Percentiles rank a stretch among this genome's conserved stretches.
Conservation (phyloP, 2,888 invertebrate species). For the Dorcus parallelipipedus region DNA sequence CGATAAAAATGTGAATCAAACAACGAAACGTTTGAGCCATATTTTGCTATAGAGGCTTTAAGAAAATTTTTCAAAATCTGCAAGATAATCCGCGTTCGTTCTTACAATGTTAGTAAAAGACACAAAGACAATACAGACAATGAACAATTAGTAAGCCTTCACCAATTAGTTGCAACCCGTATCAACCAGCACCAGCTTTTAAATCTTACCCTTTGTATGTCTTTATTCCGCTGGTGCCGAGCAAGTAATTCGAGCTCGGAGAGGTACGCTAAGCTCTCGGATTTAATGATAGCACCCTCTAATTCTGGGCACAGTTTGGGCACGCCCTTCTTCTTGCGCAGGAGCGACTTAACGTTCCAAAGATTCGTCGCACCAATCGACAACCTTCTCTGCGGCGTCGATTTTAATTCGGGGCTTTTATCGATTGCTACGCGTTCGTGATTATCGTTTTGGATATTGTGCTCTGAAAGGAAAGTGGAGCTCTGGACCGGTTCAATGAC, state of each 20-base stretch:
- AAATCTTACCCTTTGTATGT: conserved; percentile 52
- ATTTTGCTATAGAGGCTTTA: no score
- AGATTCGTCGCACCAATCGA: conserved; percentile 24
- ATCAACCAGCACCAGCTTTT: conserved; percentile 25
- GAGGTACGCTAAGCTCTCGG: conserved; percentile 53
- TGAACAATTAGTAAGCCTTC: conserved; percentile 18
- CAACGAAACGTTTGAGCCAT: no score
- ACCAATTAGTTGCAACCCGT: conserved; percentile 11
- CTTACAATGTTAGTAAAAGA: conserved; percentile 4
- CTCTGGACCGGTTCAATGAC: conserved; percentile 6
- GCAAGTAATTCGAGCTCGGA: conserved; percentile 52
- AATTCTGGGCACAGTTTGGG: conserved; percentile 49
- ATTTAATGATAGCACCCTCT: conserved; percentile 52
- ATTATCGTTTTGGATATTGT: conserved; percentile 9
- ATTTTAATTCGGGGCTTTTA: neutral
- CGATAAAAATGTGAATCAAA: no score
- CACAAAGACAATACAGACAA: conserved; percentile 14
- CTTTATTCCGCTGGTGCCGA: conserved; percentile 51
- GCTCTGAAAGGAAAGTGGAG: conserved; percentile 10
- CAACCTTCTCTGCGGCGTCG: conserved; percentile 14
- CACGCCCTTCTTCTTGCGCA: conserved; percentile 40
- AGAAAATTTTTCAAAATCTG: no score
- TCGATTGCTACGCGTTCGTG: conserved; percentile 9
- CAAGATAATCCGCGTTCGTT: no score
- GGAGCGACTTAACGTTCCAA: conserved; percentile 44